Evolutionary conservation across 2,113 vertebrate genomes (phyloP).

Genomic region (Hydrochoerus hydrochaeris): DNA sequence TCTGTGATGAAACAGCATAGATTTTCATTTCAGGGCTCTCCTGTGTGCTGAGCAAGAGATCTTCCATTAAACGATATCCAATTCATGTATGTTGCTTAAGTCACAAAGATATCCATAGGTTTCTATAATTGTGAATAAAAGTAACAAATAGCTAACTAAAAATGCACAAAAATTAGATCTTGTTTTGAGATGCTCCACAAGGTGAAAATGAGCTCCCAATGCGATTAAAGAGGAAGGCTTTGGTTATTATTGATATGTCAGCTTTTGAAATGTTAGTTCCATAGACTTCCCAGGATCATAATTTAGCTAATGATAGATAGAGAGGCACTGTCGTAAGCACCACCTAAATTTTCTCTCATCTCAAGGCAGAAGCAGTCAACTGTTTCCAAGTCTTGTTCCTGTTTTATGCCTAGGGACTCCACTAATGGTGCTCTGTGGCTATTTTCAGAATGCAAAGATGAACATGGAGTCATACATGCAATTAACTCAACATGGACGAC

Average conservation of each 20-base stretch:
- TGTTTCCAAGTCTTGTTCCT: neutral
- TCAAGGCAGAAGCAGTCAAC: neutral
- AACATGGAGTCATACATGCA: constrained; percentile 3
- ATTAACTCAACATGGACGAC: neutral
- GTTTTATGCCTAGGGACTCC: too few species aligned
- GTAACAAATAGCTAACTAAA: neutral
- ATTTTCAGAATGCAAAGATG: neutral
- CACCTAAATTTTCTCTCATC: neutral
- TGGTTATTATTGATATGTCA: neutral
- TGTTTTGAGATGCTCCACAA: neutral
- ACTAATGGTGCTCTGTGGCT: neutral
- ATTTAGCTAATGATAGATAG: neutral
- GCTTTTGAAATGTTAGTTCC: neutral
- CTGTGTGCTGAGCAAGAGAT: neutral
- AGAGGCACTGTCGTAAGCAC: neutral
- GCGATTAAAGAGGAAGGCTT: neutral
- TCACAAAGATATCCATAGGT: neutral
- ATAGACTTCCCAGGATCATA: neutral
- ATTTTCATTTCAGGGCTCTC: neutral
- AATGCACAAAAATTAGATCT: neutral
- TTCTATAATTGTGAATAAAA: neutral
- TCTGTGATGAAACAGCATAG: neutral
- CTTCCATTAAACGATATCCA: neutral
- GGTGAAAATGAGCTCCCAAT: neutral
- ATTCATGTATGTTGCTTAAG: neutral